These are phyloP conservation scores for Micrastur ruficollis DNA, from an alignment of 2,797 vertebrate species.

Conservation along the genomic window DNA sequence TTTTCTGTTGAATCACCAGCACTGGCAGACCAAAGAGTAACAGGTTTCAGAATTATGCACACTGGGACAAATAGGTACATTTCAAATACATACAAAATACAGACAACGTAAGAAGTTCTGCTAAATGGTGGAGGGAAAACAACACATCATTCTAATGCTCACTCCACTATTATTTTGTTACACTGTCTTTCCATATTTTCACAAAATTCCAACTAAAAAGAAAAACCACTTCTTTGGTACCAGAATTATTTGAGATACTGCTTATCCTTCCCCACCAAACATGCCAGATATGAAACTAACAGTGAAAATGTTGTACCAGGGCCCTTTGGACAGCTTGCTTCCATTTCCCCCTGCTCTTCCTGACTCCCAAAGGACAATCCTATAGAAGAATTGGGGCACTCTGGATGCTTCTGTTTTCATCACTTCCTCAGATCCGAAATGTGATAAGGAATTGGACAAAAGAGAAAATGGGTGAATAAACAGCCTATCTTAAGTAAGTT, in stretches of 20 bases:
- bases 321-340: neutral
- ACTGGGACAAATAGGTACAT: neutral
- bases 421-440: neutral
- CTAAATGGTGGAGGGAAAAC: neutral
- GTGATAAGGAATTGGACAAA: neutral
- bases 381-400: neutral
- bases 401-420: neutral
- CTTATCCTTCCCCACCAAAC: neutral
- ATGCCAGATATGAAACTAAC: neutral
- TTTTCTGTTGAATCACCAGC: neutral
- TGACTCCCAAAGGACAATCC: neutral
- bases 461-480: neutral
- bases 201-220: neutral
- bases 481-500: neutral
- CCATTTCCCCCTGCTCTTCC: neutral
- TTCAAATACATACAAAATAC: neutral
- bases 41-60: neutral
- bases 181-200: neutral
- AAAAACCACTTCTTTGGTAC: neutral
- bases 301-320: neutral
- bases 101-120: neutral
- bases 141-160: neutral
- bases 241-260: neutral
- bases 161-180: neutral
- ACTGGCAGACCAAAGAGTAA: neutral